Base-by-base conservation (phyloP, 2,888 invertebrate genomes). In the Philereme vetulata region DNA sequence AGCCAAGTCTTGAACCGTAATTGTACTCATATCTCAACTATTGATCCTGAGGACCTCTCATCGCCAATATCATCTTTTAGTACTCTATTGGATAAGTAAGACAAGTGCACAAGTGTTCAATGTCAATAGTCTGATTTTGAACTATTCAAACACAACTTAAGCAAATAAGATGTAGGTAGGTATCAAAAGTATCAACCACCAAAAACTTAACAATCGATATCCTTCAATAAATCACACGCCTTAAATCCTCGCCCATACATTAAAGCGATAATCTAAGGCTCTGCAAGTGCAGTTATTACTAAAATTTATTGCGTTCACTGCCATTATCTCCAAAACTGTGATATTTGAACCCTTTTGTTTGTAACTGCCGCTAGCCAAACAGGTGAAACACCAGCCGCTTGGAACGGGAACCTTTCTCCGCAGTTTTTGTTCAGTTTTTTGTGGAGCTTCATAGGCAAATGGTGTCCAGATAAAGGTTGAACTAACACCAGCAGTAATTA, bases 401-500 rank as follows among this genome's bases (percentile, higher is more conserved):
- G 80, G 81, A 81, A 81, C 73, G 72, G 74, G 70, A 72, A 80
- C 82, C 87, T 90, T 89, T 87, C 90, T 88, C 87, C 85, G 88
- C 85, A 84, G 83, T 90, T 91, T 91, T 91, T 91, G 79, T 88
- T 68, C 55, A 66, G 68, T 81, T 90, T 90, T 90, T 90, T 88
- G 81, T 81, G 66, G 70, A 65, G 67, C 64, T 65, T 70, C 77
- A 76, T 81, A 86, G 80, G 80, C 83, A 85, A 90, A 88, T 86
- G 86, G 88, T 90, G 92, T 90, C 84, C 88, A 86, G 88, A 90
- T 90, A 89, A 82, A 88, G 88, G 89, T 88, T 86, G 87, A 83
- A 83, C 89, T 87, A 92, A 92, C 91, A 92, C 92, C 91, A 88
- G 90, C 92, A 92, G 90, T 92, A 91, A 92, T 91, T 92, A 92